A percentile compares a stretch with the other conserved stretches of the same genome.
phyloP scores from a whole-genome alignment of 2,888 invertebrate species.

The Plagiodera versicolora region DNA sequence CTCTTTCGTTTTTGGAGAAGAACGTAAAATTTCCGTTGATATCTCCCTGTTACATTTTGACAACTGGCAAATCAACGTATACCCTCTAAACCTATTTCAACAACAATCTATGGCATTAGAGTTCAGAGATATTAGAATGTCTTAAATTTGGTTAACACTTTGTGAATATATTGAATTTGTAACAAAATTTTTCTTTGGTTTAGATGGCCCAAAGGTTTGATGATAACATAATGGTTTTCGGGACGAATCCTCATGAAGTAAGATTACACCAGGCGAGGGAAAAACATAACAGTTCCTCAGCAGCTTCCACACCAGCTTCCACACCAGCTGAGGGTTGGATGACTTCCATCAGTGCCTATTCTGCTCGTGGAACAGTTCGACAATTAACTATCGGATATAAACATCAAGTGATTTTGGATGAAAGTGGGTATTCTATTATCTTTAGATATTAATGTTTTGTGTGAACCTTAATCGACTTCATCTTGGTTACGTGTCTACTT shows the following conservation, averaged over 20 bases:
- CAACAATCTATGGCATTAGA: no score
- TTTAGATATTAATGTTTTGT: no score
- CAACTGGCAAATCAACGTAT: no score
- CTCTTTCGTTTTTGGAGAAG: no score
- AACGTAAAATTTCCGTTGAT: no score
- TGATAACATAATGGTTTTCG: conserved; percentile 74
- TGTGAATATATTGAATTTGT: no score
- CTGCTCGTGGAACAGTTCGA: conserved; percentile 41
- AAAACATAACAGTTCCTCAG: conserved; percentile 35
- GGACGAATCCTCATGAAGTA: conserved; percentile 74
- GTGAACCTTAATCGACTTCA: no score
- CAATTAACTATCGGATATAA: conserved; percentile 72
- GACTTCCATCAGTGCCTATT: conserved; percentile 49
- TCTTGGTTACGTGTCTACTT: no score
- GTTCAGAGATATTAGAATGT: no score
- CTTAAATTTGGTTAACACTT: no score
- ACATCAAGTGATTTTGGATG: conserved; percentile 63
- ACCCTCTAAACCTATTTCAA: no score
- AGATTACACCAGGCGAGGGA: conserved; percentile 61
- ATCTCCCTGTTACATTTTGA: no score
- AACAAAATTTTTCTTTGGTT: conserved; percentile 13
- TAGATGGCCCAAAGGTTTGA: conserved; percentile 68
- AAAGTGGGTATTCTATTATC: conserved; percentile 40
- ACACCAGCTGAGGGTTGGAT: conserved; percentile 47
- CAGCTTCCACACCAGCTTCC: conserved; percentile 23